phyloP scores from a whole-genome alignment of 35 echinoderm and acorn worm species.

The Antedon bifida region DNA sequence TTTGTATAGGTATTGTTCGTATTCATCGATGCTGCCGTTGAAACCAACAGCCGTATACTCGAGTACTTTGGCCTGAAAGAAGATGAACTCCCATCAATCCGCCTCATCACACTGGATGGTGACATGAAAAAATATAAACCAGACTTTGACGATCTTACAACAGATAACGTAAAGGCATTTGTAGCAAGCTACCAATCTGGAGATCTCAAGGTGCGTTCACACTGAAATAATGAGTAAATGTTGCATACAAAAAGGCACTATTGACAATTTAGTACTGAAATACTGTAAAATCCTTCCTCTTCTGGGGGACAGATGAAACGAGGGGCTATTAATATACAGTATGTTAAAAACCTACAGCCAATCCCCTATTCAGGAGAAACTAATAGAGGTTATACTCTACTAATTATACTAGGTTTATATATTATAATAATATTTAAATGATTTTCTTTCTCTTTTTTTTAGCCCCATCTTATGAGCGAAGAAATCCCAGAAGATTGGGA shows the following conservation, averaged over 20 bases:
- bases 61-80: constrained; percentile 81
- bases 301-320: too few species aligned
- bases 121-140: constrained; percentile 99
- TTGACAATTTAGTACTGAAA: too few species aligned
- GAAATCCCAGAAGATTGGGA: constrained; percentile 96
- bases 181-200: constrained; percentile 45
- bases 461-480: constrained; percentile 87
- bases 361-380: too few species aligned
- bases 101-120: constrained; percentile 73
- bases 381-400: too few species aligned
- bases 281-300: too few species aligned
- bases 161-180: constrained; percentile 44
- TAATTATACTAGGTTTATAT: too few species aligned
- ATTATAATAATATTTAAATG: too few species aligned
- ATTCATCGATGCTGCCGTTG: constrained; percentile 55
- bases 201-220: constrained; percentile 54
- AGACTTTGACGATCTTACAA: constrained; percentile 32
- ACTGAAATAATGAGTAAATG: too few species aligned
- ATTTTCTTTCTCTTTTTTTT: background rate
- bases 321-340: too few species aligned
- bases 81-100: constrained; percentile 58
- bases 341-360: too few species aligned
- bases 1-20: constrained; percentile 73
- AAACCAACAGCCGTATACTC: constrained; percentile 59
- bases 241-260: background rate